Evolutionary conservation across 2,797 vertebrate genomes (phyloP).

Genomic region (Fistularia commersonii): DNA sequence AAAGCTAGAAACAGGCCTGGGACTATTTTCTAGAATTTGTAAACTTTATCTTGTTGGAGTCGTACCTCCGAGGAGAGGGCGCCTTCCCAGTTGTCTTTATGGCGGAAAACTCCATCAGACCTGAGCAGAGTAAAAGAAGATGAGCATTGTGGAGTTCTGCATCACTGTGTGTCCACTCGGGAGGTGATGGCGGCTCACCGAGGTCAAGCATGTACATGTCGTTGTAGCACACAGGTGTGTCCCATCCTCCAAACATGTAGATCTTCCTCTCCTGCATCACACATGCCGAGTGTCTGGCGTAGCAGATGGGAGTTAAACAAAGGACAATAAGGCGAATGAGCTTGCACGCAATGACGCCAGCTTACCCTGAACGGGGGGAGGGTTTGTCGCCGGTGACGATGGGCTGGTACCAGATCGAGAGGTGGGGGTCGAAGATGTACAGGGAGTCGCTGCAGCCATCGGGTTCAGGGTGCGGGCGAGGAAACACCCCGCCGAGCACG

Average conservation of each 20-base stretch:
- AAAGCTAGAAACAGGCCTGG: background rate
- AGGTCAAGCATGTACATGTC: conserved; percentile 82
- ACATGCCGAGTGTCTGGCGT: conserved; percentile 78
- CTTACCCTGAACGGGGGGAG: conserved; percentile 69
- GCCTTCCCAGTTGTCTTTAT: conserved; percentile 69
- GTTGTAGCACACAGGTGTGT: conserved; percentile 81
- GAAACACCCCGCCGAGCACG: conserved; percentile 79
- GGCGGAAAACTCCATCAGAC: conserved; percentile 81
- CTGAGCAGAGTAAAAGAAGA: conserved; percentile 38
- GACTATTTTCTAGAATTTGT: background rate
- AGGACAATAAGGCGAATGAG: background rate
- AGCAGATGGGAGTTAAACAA: background rate
- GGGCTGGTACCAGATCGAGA: conserved; percentile 80
- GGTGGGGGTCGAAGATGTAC: conserved; percentile 81
- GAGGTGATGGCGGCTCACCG: conserved; percentile 56
- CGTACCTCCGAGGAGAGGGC: conserved; percentile 79
- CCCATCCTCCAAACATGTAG: conserved; percentile 83
- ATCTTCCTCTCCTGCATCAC: conserved; percentile 78
- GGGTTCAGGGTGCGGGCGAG: conserved; percentile 71
- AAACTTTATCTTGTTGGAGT: too few relatives aligned
- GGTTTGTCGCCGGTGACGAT: conserved; percentile 79
- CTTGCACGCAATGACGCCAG: background rate
- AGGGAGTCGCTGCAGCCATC: conserved; percentile 82
- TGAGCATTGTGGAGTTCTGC: background rate
- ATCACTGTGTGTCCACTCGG: background rate